Evolutionary conservation across 1,140 invertebrate genomes (phyloP).

Genomic region (Pseudoatta argentina): DNA sequence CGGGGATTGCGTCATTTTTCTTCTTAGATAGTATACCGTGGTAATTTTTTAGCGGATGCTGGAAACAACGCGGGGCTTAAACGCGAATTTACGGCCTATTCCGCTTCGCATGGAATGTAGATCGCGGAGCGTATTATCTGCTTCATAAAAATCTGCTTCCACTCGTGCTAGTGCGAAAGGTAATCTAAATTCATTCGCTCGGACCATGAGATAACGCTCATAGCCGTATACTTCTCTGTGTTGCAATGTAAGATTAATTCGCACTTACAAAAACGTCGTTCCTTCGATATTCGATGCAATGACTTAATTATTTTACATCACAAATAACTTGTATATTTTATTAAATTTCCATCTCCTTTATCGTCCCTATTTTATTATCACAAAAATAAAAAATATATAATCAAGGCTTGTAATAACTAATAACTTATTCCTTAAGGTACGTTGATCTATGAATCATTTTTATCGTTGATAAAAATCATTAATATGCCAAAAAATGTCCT

Average conservation of each 20-base stretch:
- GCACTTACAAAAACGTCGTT: conserved; percentile 5
- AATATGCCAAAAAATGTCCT: background rate
- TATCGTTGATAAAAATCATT: background rate
- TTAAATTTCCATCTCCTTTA: conserved; percentile 14
- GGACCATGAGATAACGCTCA: conserved; percentile 51
- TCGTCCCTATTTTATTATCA: background rate
- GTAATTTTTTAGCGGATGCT: conserved; percentile 50
- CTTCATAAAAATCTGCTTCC: conserved; percentile 71
- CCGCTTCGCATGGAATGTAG: conserved; percentile 59
- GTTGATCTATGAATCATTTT: background rate
- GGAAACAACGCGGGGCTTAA: conserved; percentile 67
- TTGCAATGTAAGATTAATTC: conserved; percentile 47
- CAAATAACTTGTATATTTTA: background rate
- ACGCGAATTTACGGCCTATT: conserved; percentile 64
- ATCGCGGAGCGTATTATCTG: conserved; percentile 71
- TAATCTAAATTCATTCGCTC: conserved; percentile 68
- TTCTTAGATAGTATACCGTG: conserved; percentile 46
- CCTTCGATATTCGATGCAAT: background rate
- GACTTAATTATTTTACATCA: background rate
- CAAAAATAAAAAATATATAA: background rate
- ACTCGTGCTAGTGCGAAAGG: conserved; percentile 17
- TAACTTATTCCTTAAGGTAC: background rate
- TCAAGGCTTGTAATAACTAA: background rate
- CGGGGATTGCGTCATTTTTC: conserved; percentile 44
- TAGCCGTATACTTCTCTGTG: conserved; percentile 10